Evolutionary conservation across 2,888 invertebrate species (phyloP).

Genomic region (Pogonocherus hispidulus): DNA sequence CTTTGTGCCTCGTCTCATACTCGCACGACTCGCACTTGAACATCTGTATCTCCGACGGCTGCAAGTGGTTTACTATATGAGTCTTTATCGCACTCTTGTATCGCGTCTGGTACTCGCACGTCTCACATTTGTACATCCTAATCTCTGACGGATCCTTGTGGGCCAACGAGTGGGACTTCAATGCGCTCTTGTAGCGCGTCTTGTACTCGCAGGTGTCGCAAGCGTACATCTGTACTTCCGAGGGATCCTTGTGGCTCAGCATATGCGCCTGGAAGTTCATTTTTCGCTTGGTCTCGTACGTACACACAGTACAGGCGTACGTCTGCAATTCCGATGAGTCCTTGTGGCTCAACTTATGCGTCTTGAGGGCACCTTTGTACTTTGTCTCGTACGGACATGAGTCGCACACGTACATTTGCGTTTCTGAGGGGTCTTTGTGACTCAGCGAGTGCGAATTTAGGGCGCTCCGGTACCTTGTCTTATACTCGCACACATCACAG

Average conservation of each 20-base stretch:
- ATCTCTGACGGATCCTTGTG: conserved; percentile 34
- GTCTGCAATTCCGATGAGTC: conserved; percentile 35
- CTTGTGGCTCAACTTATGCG: conserved; percentile 40
- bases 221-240: conserved; percentile 33
- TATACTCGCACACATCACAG: conserved; percentile 37
- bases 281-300: conserved; percentile 39
- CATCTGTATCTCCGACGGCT: conserved; percentile 16
- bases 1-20: neutral
- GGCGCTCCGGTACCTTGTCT: conserved; percentile 37
- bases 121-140: conserved; percentile 26
- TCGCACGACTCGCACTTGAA: conserved; percentile 36
- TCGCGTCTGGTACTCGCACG: neutral
- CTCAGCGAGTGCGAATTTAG: conserved; percentile 31
- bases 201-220: conserved; percentile 39
- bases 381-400: conserved; percentile 40
- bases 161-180: neutral
- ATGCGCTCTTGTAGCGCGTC: conserved; percentile 38
- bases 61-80: neutral
- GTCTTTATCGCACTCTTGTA: neutral
- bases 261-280: conserved; percentile 40
- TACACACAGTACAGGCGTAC: conserved; percentile 38
- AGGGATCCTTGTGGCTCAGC: conserved; percentile 27
- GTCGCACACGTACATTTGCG: conserved; percentile 36
- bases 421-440: conserved; percentile 30
- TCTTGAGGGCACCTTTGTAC: conserved; percentile 36